A percentile compares a stretch with the other conserved stretches of the same genome.
Evolutionary conservation across 2,797 vertebrate genomes (phyloP).

Genomic region (Chanos chanos): DNA sequence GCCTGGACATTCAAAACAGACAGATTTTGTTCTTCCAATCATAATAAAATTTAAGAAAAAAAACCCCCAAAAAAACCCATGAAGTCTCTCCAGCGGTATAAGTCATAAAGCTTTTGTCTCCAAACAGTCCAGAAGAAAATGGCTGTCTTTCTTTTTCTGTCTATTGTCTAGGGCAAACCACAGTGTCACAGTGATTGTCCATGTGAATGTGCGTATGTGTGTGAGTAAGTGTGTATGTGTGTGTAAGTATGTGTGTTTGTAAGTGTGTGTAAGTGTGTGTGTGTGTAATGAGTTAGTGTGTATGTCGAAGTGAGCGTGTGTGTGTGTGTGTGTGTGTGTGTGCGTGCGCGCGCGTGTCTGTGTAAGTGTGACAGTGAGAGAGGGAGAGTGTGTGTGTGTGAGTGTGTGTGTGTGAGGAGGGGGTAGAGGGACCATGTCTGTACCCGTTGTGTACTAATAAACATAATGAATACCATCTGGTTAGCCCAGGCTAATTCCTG

Average conservation of each 20-base stretch:
- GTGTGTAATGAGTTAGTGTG: too few species aligned
- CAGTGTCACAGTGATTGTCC: too few species aligned
- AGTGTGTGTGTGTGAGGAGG: not conserved
- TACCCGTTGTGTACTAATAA: constrained; percentile 64
- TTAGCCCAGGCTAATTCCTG: constrained; percentile 45
- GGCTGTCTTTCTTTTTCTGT: constrained; percentile 42
- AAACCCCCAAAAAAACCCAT: constrained; percentile 2
- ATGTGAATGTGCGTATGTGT: too few species aligned
- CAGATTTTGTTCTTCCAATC: not conserved
- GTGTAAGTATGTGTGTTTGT: too few species aligned
- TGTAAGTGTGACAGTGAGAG: constrained; percentile 33
- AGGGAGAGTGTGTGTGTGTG: not conserved
- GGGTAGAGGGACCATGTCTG: constrained; percentile 33
- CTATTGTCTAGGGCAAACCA: too few species aligned
- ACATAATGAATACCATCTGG: constrained; percentile 64
- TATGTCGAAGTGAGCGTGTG: too few species aligned
- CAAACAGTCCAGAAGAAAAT: constrained; percentile 36
- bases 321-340: too few species aligned
- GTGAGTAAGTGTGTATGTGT: too few species aligned
- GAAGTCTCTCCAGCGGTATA: constrained; percentile 2
- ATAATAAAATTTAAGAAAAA: not conserved
- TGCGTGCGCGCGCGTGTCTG: not conserved
- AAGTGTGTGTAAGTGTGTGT: too few species aligned
- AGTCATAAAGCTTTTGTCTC: constrained; percentile 23
- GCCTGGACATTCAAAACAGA: too few species aligned